Evolutionary conservation across 37 sponge, comb jelly and placozoan species (phyloP).

Genomic region (Hexactinellida sp.): DNA sequence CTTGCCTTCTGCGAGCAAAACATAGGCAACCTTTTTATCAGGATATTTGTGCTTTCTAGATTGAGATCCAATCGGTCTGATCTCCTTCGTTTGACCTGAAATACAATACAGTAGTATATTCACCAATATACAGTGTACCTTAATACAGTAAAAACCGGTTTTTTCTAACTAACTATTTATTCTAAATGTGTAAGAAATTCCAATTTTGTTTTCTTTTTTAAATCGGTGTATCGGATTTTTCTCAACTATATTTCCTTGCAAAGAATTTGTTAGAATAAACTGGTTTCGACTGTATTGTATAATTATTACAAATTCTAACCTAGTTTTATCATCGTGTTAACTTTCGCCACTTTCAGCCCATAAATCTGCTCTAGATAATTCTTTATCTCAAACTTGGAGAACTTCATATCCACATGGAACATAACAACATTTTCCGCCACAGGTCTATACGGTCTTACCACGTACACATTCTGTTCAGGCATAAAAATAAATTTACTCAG

Average conservation of each 20-base stretch:
- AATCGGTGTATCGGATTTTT: too few species aligned
- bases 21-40: background rate
- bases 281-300: background rate
- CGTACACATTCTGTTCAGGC: background rate
- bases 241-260: background rate
- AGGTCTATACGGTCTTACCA: background rate
- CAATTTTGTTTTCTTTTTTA: too few species aligned
- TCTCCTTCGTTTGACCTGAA: background rate
- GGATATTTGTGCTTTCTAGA: background rate
- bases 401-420: background rate
- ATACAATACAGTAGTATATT: too few species aligned
- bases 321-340: slow-evolving; percentile 71
- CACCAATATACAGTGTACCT: too few species aligned
- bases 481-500: background rate
- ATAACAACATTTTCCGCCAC: background rate
- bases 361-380: slow-evolving; percentile 81
- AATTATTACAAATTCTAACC: slow-evolving; percentile 27
- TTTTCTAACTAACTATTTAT: too few species aligned
- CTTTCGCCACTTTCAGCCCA: slow-evolving; percentile 45
- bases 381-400: slow-evolving; percentile 63
- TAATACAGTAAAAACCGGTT: too few species aligned
- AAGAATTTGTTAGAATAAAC: background rate
- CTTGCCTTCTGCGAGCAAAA: background rate
- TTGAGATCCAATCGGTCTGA: background rate
- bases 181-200: too few species aligned